phyloP scores from a whole-genome alignment of 2,888 invertebrate genomes.

The Exephanes ischioxanthus region DNA sequence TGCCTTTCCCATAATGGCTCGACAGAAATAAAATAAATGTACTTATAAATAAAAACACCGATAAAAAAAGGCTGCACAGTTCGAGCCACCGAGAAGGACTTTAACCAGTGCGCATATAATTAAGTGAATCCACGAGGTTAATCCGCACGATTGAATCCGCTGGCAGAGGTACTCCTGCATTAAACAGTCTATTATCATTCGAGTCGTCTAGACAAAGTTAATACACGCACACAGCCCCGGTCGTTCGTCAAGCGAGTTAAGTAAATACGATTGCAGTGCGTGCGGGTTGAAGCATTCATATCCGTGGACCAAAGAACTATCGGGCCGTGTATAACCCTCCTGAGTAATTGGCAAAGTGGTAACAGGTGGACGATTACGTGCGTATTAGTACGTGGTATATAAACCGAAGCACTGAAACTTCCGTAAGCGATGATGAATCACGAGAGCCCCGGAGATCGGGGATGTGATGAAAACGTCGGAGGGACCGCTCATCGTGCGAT shows the following conservation, averaged over 20 bases:
- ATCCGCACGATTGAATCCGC: constrained; percentile 53
- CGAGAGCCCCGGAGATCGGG: constrained; percentile 7
- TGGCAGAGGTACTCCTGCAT: constrained; percentile 32
- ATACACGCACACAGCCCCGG: constrained; percentile 31
- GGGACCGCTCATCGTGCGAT: constrained; percentile 15
- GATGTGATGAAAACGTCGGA: constrained; percentile 33
- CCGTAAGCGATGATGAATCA: constrained; percentile 22
- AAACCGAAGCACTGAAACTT: constrained; percentile 2
- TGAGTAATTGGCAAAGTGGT: constrained; percentile 41
- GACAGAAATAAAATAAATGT: no score
- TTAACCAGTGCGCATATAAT: neutral
- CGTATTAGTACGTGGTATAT: constrained; percentile 7
- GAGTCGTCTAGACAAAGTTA: constrained; percentile 62
- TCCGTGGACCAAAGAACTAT: constrained; percentile 50
- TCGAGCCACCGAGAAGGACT: neutral
- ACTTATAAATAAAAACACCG: neutral
- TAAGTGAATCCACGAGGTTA: constrained; percentile 29
- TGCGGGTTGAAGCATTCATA: constrained; percentile 63
- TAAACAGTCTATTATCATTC: constrained; percentile 54
- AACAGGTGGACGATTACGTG: constrained; percentile 62
- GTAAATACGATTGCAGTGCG: constrained; percentile 53
- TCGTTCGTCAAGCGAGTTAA: constrained; percentile 34
- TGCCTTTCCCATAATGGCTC: neutral
- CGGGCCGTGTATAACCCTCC: constrained; percentile 16
- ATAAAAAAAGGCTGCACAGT: neutral